Evolutionary conservation across 1,140 invertebrate species (phyloP), one percentile per base, ranked within the genome.

Genomic region (Anagrus nilaparvatae): DNA sequence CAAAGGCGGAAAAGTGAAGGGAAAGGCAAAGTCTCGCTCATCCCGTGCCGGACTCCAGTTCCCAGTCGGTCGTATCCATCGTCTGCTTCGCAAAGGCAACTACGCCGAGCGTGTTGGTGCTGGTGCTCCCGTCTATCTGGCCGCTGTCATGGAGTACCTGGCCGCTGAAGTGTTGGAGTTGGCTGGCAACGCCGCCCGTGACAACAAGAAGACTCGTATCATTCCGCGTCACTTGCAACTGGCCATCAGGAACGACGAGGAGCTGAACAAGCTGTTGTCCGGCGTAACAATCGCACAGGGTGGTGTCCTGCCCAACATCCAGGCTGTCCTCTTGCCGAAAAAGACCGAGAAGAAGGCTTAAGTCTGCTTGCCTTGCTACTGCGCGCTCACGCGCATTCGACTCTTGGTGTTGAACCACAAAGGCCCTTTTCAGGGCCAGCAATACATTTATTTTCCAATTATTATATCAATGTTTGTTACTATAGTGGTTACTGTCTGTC

Each of bases 141-240:
- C 74, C 7, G 74, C 74, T 9, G 56, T 60, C 8, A 49, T 62
- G 50, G 58, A 61, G 46, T 60, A 60, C 40, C 44, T 60, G 38
- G 40, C 70, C 50, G 79, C 79, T 58, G 79, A 61, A 52, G 52
- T 63, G 4, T 13, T 49, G 3, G 44, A 46, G 31, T 32, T 49
- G 23, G 44, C 43, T 3, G 44, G 48, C 10, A 46, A 46, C 8
- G 40, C 40, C 28, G 46, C 41, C 5, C 35, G 36, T 10, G 41
- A 43, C 12, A 48, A 48, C 16, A 43, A 42, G 20, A 43, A 40
- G 31, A 36, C 29, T 13, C 29, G 44, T 23, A 84, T 92, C 29
- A 82, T 82, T 38, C 88, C 87, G 0, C 71, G 87, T 32, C 87
- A 93, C 59, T 69, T 91, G 3, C 76, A 89, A 45, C 60, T 91